Evolutionary conservation across 2,888 invertebrate species (phyloP).

Genomic region (Chouioia cunea): DNA sequence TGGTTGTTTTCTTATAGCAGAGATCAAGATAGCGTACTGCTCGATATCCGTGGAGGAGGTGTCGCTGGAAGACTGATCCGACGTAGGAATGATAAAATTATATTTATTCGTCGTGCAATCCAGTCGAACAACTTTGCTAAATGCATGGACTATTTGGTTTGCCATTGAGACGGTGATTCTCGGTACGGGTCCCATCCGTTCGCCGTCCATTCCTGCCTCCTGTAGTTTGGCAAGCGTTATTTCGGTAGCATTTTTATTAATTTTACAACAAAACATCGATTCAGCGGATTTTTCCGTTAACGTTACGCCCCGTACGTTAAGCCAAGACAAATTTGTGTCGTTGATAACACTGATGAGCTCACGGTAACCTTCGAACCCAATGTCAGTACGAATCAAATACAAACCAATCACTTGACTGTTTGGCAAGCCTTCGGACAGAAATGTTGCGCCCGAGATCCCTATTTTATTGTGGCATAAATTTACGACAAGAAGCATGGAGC

Average conservation of each 20-base stretch:
- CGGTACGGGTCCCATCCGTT: not conserved
- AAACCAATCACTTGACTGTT: not conserved
- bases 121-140: not conserved
- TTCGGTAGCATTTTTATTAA: too few relatives aligned
- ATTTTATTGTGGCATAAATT: not conserved
- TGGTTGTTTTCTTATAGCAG: not conserved
- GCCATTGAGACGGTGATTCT: not conserved
- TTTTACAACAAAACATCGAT: too few relatives aligned
- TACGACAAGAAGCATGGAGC: not conserved
- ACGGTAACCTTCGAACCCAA: not conserved
- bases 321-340: not conserved
- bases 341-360: not conserved
- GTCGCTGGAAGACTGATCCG: not conserved
- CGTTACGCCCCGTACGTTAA: not conserved
- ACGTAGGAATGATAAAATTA: not conserved
- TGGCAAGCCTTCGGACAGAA: not conserved
- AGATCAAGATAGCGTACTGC: not conserved
- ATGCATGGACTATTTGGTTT: not conserved
- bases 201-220: not conserved
- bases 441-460: not conserved
- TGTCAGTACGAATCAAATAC: not conserved
- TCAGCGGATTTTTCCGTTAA: too few relatives aligned
- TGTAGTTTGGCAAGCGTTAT: too few relatives aligned
- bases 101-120: not conserved
- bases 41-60: not conserved